Evolutionary conservation across 2,888 invertebrate species (phyloP), one percentile per base, ranked within the genome.

Genomic region (Drosophila recens): DNA sequence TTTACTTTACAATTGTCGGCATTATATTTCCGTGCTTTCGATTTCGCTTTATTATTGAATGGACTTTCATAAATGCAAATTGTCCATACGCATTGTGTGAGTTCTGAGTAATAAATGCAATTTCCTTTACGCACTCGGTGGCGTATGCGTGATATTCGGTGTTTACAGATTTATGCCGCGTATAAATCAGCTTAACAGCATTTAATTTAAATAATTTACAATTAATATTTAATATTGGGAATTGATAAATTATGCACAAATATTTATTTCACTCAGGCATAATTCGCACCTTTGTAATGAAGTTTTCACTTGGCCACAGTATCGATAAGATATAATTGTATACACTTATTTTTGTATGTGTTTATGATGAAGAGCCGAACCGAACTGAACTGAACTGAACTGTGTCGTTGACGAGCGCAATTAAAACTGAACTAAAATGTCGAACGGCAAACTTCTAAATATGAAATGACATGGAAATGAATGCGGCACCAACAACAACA

Each of bases 401-500:
- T 46, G 80, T 66, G 52, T 53, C 72, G 82, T 61, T 52, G 71
- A 48, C 52, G 79, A 46, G 70, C 79, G 74, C 83, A 75, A 73
- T 80, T 72, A 79, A 79, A 82, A 88, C 82, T 83, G 84, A 88
- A 74, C 87, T 80, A 67, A 79, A 75, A 71, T 70, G 84, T 74
- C 62, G 67, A 71, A 54, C 64, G 68, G 66, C 74, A 57, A 77
- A 86, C 89, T 87, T 86, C 89, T 87, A 88, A 88, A 86, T 88
- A 86, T 83, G 72, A 81, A 86, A 68, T 80, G 83, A 69, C 72
- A 80, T 77, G 67, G 75, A 79, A 88, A 70, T 81, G 62, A 79
- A 80, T 73, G 67, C 77, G 67, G 40, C 71, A 64, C 52, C 64
- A 56, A 52, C n/a, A n/a, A n/a, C 61, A 33, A 58, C 48, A 48